Conservation (phyloP, 2,797 vertebrate genomes). For the Argya squamiceps region DNA sequence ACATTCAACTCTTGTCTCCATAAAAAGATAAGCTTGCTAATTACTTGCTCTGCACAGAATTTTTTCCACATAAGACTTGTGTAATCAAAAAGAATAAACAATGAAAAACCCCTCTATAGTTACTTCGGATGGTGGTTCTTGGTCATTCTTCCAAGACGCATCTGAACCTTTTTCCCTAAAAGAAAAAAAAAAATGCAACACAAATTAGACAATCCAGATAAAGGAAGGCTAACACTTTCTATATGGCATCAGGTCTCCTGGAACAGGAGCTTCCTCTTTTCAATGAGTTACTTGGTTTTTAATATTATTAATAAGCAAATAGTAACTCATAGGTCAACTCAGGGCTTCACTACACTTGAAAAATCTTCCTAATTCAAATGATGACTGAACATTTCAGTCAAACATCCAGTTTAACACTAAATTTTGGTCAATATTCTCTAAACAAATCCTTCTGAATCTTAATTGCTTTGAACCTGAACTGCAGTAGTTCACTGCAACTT, state of each 20-base stretch:
- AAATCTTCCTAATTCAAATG: neutral
- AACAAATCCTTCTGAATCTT: neutral
- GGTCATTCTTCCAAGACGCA: constrained; percentile 95
- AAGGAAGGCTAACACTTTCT: neutral
- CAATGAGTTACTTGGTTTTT: neutral
- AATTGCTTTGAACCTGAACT: neutral
- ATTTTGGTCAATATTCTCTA: neutral
- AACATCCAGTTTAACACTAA: neutral
- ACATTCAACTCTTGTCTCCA: neutral
- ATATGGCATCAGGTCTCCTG: neutral
- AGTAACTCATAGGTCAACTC: neutral
- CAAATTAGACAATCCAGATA: neutral
- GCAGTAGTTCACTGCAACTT: neutral
- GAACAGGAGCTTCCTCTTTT: neutral
- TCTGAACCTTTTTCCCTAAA: constrained; percentile 89
- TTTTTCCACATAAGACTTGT: neutral
- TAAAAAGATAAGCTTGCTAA: neutral
- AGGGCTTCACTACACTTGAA: neutral
- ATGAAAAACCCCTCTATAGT: neutral
- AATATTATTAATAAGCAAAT: neutral
- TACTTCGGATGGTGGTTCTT: constrained; percentile 91
- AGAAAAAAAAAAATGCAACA: neutral
- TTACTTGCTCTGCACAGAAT: neutral
- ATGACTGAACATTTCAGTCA: neutral
- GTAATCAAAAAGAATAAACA: neutral